Base-by-base conservation (phyloP, 1,140 invertebrate genomes). In the Drosophila tsacasi region DNA sequence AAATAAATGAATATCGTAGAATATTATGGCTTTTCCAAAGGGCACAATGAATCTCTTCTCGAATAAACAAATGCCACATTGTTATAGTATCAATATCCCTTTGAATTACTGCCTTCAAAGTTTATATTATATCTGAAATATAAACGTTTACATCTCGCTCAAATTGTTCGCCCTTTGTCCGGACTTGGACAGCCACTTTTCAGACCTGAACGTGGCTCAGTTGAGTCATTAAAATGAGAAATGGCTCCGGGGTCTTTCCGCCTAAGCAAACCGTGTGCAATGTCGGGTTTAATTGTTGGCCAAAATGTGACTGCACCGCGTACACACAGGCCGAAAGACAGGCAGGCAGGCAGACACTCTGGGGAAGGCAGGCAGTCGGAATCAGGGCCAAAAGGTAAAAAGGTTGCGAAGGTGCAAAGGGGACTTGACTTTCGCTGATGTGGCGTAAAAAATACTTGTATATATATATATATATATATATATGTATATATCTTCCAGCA, bases 151-250 rank as follows among this genome's bases (percentile, higher is more conserved):
- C 21, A 30, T n/a, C 30, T 47, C 21, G n/a, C 44, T 49, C 15
- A 30, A 40, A 55, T 2, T 46, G 40, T 37, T 39, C 32, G 23
- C 21, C 27, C 37, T 61, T 75, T 59, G 32, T 62, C 44, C 21
- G 21, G 5, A 13, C 13, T 8, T 12, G 12, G 59, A 44, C 63
- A 67, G 76, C 60, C 82, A 78, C 67, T 79, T 79, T 79, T 72
- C 46, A 60, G 81, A 84, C 60, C 62, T 47, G 76, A 44, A 40
- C 52, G 30, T 27, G 66, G 67, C 84, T 78, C 73, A 71, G 85
- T 89, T 89, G 84, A 89, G 84, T 89, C 84, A 89, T 89, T 89
- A 89, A 89, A 89, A 89, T 89, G 84, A 89, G 66, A 84, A 89
- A 90, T 89, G 85, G 78, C 85, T 87, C 69, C 68, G 61, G 84